Conservation (phyloP, 2,888 invertebrate genomes). For the Thymelicus lineola region DNA sequence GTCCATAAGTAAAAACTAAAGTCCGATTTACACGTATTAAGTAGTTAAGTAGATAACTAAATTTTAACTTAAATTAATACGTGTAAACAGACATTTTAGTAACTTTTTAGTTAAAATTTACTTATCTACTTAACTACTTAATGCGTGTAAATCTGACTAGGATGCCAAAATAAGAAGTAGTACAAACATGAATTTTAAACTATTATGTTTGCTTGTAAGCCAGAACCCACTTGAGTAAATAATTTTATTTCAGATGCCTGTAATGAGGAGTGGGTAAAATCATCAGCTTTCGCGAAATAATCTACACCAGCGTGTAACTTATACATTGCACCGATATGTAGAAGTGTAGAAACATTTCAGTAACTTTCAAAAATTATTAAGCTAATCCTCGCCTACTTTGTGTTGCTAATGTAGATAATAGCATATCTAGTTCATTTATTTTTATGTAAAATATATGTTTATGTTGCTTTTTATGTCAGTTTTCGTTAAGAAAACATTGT, state of each 20-base stretch:
- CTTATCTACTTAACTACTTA: too few species aligned
- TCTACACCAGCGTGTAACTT: slow-evolving; percentile 59
- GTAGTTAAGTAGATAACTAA: too few species aligned
- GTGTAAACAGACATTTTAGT: too few species aligned
- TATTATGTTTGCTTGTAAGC: slow-evolving; percentile 21
- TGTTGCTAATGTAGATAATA: slow-evolving; percentile 60
- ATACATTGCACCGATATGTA: slow-evolving; percentile 63
- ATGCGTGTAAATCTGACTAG: too few species aligned
- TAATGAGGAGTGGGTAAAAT: slow-evolving; percentile 46
- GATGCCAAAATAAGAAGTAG: neutral
- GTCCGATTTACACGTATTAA: too few species aligned
- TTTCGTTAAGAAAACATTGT: slow-evolving; percentile 65
- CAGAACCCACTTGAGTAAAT: slow-evolving; percentile 22
- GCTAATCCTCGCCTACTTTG: slow-evolving; percentile 48
- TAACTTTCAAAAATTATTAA: slow-evolving; percentile 52
- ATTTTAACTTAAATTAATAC: too few species aligned
- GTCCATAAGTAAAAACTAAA: too few species aligned
- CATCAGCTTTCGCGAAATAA: slow-evolving; percentile 50
- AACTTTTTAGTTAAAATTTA: too few species aligned
- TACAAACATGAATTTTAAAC: neutral
- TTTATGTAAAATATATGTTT: slow-evolving; percentile 63
- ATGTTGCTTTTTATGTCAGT: slow-evolving; percentile 58
- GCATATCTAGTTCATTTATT: slow-evolving; percentile 61
- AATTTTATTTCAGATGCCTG: slow-evolving; percentile 55
- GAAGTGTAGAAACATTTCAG: slow-evolving; percentile 57